These are phyloP conservation scores for Paramormyrops kingsleyae DNA, from an alignment of 2,113 vertebrate genomes.

Conservation along the genomic window DNA sequence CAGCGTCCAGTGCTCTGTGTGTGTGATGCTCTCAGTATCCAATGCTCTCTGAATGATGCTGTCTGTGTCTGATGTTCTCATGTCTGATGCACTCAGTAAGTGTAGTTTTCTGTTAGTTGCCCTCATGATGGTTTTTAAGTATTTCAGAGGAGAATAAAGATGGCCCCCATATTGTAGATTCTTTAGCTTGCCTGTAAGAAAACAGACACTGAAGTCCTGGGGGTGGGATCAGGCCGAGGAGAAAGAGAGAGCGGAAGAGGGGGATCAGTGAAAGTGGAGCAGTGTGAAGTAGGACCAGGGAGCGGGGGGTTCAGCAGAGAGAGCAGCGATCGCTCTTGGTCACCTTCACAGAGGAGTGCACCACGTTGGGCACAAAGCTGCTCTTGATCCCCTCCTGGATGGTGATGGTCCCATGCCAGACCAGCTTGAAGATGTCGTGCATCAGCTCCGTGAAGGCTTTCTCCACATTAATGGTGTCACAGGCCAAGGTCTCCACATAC, in stretches of 20 bases:
- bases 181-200: neutral
- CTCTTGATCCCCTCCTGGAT: conserved; percentile 89
- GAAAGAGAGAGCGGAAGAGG: too few relatives aligned
- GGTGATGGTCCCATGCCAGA: conserved; percentile 82
- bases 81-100: neutral
- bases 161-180: neutral
- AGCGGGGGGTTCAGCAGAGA: conserved; percentile 35
- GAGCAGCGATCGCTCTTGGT: conserved; percentile 50
- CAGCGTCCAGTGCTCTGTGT: neutral
- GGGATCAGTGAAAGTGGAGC: conserved; percentile 80
- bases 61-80: neutral
- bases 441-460: neutral
- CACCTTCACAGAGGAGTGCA: conserved; percentile 92
- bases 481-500: too few relatives aligned
- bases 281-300: conserved; percentile 47
- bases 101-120: neutral
- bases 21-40: too few relatives aligned
- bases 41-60: too few relatives aligned
- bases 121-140: neutral
- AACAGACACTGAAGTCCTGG: neutral
- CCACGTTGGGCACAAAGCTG: conserved; percentile 53
- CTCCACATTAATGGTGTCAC: too few relatives aligned
- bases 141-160: neutral
- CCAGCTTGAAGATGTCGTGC: conserved; percentile 85
- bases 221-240: neutral